Base-by-base conservation (phyloP, 2,113 vertebrate genomes). In the Percopsis transmontana region DNA sequence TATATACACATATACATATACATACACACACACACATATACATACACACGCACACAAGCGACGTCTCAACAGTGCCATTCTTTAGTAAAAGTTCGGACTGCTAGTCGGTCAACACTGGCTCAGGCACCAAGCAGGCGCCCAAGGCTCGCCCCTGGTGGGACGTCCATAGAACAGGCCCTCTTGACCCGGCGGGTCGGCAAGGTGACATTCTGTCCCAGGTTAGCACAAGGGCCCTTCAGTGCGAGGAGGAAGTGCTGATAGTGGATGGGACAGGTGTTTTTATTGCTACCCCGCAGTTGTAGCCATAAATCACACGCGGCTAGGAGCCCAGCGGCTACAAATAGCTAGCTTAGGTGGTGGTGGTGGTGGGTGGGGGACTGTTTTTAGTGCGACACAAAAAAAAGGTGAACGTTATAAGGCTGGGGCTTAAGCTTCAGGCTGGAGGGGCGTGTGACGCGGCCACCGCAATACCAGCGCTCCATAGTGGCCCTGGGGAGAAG, bases 191-290 rank as follows among this genome's bases (percentile, higher is more conserved):
- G 50, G 72, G 55, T 69, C 59, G 20, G 24, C 33, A 62, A 38
- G 78, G 80, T 84, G 74, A 84, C 76, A 89, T 90, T 87, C 85
- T 42, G 71, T 68, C 81, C 77, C 67, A 82, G 85, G 85, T 88
- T 87, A 87, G 84, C 81, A 79, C 68, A 69, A 58, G 76, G 67
- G 68, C 68, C 74, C 74, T 54, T 74, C 45, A 62, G 71, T 81
- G 76, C 68, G 66, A 75, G 82, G 82, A 78, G 84, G 79, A 82
- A 74, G 72, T 59, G 70, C 62, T 81, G 81, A 86, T 76, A 61
- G 70, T 88, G 67, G 72, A 77, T 42, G 52, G 69, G 82, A 88
- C 89, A 90, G 86, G 88, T 90, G 86, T 87, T 70, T 82, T 72
- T 79, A 79, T 84, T 44, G 39, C 76, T 52, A 77, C 63, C 66